Conservation (phyloP, 2,113 vertebrate genomes). For the Psilopsiagon aymara region DNA sequence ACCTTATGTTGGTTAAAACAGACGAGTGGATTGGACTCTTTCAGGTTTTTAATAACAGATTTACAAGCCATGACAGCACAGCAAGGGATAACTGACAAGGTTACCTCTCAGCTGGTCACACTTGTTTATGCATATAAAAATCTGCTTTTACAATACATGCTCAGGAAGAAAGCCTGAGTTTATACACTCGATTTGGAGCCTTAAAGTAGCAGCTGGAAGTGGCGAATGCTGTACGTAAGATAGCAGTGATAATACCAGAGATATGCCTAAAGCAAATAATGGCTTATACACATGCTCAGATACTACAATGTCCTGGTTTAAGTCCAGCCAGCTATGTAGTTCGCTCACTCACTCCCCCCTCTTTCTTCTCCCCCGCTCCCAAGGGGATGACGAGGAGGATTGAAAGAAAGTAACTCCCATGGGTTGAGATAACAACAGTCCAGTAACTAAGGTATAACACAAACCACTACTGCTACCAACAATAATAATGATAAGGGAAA, state of each 20-base stretch:
- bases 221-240: neutral
- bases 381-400: too few species aligned
- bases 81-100: neutral
- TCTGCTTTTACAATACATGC: neutral
- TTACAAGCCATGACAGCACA: neutral
- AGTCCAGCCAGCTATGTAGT: too few species aligned
- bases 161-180: neutral
- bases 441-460: too few species aligned
- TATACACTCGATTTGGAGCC: neutral
- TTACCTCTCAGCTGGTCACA: neutral
- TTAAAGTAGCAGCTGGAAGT: neutral
- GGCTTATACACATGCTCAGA: neutral
- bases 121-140: neutral
- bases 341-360: too few species aligned
- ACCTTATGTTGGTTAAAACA: neutral
- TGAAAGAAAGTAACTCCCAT: too few species aligned
- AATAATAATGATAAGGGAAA: too few species aligned
- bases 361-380: too few species aligned
- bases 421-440: too few species aligned
- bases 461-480: too few species aligned
- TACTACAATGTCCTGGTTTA: neutral
- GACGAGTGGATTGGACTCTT: neutral
- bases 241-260: neutral
- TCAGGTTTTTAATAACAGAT: neutral
- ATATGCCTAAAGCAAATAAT: neutral